Evolutionary conservation across 2,113 vertebrate species (phyloP).

Genomic region (Thalassarche chlororhynchos): DNA sequence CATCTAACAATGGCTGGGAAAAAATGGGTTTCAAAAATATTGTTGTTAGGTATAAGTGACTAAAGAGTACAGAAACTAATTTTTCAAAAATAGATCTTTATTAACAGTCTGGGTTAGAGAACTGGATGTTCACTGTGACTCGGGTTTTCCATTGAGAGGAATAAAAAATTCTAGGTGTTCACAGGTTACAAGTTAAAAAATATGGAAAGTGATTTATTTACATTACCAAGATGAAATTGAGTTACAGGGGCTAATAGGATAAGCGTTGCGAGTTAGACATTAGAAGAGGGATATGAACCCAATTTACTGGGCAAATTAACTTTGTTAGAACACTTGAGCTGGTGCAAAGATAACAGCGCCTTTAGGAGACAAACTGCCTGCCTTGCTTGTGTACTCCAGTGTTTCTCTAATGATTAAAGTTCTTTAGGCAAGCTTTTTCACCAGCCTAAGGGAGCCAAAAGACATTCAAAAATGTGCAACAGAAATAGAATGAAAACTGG

Average conservation of each 20-base stretch:
- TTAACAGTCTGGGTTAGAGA: neutral
- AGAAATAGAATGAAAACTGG: neutral
- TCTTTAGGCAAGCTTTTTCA: neutral
- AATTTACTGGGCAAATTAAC: conserved; percentile 25
- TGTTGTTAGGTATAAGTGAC: neutral
- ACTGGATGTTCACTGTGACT: neutral
- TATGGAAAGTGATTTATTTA: neutral
- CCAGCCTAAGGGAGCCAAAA: neutral
- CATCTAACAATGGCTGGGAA: neutral
- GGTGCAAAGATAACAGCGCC: neutral
- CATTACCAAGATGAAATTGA: neutral
- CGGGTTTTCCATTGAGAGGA: neutral
- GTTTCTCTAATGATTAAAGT: neutral
- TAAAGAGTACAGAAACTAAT: neutral
- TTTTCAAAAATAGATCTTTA: conserved; percentile 16
- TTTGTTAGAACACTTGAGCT: neutral
- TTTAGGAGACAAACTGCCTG: neutral
- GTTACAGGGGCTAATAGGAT: neutral
- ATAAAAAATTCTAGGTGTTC: neutral
- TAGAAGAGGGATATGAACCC: neutral
- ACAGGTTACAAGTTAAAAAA: neutral
- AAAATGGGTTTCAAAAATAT: neutral
- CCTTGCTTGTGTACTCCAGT: neutral
- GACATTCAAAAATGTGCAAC: neutral
- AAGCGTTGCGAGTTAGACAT: neutral